These are phyloP conservation scores for Tolmerus cingulatus DNA, from an alignment of 2,888 invertebrate species.

Conservation along the genomic window DNA sequence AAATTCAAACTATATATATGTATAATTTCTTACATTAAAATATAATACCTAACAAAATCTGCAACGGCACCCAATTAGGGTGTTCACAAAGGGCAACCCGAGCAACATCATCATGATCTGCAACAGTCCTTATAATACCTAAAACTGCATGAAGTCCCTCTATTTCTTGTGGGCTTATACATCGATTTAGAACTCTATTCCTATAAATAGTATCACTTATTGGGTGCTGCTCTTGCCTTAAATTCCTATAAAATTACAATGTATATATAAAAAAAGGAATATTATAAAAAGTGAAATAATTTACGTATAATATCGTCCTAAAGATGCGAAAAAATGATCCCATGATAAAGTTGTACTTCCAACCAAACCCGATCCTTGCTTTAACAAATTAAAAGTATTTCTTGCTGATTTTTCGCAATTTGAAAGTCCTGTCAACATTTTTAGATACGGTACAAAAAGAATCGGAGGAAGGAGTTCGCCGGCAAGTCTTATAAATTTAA, in stretches of 20 bases:
- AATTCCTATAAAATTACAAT: slow-evolving; percentile 59
- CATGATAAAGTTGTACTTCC: slow-evolving; percentile 72
- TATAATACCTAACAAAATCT: slow-evolving; percentile 73
- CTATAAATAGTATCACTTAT: slow-evolving; percentile 73
- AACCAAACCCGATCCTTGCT: slow-evolving; percentile 69
- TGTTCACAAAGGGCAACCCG: slow-evolving; percentile 86
- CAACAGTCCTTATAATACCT: slow-evolving; percentile 78
- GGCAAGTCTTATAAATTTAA: slow-evolving; percentile 89
- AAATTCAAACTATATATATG: slow-evolving; percentile 31
- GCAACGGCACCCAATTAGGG: slow-evolving; percentile 85
- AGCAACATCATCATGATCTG: slow-evolving; percentile 81
- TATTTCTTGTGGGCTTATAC: slow-evolving; percentile 81
- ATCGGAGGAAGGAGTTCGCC: slow-evolving; percentile 86
- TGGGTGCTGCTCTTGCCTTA: slow-evolving; percentile 75
- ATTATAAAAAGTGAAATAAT: slow-evolving; percentile 47
- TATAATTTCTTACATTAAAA: neutral
- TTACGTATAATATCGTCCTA: slow-evolving; percentile 75
- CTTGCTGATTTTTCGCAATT: slow-evolving; percentile 79
- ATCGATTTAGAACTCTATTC: slow-evolving; percentile 66
- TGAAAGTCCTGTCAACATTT: slow-evolving; percentile 84
- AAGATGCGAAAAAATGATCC: slow-evolving; percentile 86
- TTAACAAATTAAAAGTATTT: slow-evolving; percentile 79
- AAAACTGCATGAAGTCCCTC: slow-evolving; percentile 87
- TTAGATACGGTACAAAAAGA: slow-evolving; percentile 85
- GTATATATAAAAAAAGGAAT: neutral